Base-by-base conservation (phyloP, 2,113 vertebrate genomes). In the Calypte anna region DNA sequence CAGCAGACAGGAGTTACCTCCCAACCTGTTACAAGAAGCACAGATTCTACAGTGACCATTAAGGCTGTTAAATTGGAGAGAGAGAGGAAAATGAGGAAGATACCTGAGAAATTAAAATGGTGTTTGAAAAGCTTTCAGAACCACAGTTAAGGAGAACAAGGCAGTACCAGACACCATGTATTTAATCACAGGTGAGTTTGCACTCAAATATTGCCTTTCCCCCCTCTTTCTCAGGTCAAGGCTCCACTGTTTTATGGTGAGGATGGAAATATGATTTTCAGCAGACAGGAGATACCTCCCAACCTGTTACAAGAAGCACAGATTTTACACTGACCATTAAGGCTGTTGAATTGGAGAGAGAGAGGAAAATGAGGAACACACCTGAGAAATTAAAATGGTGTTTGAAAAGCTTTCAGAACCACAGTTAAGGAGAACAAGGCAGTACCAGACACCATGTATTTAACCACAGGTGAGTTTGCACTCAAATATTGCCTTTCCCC, bases 301-400 rank as follows among this genome's bases (percentile, higher is more conserved):
- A 25, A 4, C 4, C 1, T 23, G 16, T 11, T 58, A 36, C 36
- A 31, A 5, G 0, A 1, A 62, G 53, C n/a, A 31, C 46, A 40
- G 38, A 17, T 31, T 44, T 53, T 23, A 53, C 27, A 80, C 20
- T 2, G 38, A 18, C 28, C 64, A 43, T 4, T 1, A 20, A 20
- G 31, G 13, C 5, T 70, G 22, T 28, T 46, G 19, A 53, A 25
- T 2, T 44, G 10, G 31, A n/a, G 9, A 44, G 10, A 18, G 12
- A 59, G 6, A 70, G 3, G 3, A 84, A 48, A 86, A 31, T 20
- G 46, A 33, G 22, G 14, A 9, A 11, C 6, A 0, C 6, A 38
- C 25, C 40, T 22, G 15, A 22, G 61, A 75, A 84, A 72, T n/a
- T 5, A 36, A 27, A 70, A 81, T 16, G 8, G 63, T 33, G 33